Base-by-base conservation (phyloP, 2,888 invertebrate species). In the Schizotus pectinicornis region DNA sequence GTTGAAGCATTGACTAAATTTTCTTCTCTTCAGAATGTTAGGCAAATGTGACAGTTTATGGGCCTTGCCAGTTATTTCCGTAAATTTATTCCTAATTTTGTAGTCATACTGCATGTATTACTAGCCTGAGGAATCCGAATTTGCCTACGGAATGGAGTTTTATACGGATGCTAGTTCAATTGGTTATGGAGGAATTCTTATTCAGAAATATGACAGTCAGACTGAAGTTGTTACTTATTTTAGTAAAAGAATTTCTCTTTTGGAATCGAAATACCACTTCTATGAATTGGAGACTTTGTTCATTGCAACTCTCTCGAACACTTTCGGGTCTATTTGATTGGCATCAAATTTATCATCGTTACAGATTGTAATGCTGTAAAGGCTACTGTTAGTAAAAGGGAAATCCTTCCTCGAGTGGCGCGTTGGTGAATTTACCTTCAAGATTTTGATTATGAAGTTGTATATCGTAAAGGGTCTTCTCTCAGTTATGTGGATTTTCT, bases 341-440 rank as follows among this genome's bases (percentile, higher is more conserved):
- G 68, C 2, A 54, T 61, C 3, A 51, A 43, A 1, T 71, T 74
- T 37, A 63, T 47, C 1, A 60, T 74, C 6, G 53, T 68, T 0
- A 72, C 70, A 0, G 77, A 78, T 41, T 75, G 74, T 36, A 68
- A 69, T 35, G 63, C 72, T 0, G 36, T 75, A 0, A 70, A 70
- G 13, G 41, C 62, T 0, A 68, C 73, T 0, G 54, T 67, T 13
- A 49, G 33, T 2, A 72, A 75, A 42, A 13, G 38, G 9, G 33
- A 47, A 39, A 47, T 38, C 11, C 7, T n/a, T n/a, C n/a, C n/a
- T n/a, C n/a, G n/a, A n/a, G n/a, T n/a, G n/a, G n/a, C n/a, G n/a
- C n/a, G n/a, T 12, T 50, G 63, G 65, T 59, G 56, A 48, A 11
- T 31, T 2, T 59, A 59, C 12, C 8, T 59, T 7, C 57, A 56